These are phyloP conservation scores for Trachelus tabidus DNA, from an alignment of 2,888 invertebrate species.

Conservation along the genomic window DNA sequence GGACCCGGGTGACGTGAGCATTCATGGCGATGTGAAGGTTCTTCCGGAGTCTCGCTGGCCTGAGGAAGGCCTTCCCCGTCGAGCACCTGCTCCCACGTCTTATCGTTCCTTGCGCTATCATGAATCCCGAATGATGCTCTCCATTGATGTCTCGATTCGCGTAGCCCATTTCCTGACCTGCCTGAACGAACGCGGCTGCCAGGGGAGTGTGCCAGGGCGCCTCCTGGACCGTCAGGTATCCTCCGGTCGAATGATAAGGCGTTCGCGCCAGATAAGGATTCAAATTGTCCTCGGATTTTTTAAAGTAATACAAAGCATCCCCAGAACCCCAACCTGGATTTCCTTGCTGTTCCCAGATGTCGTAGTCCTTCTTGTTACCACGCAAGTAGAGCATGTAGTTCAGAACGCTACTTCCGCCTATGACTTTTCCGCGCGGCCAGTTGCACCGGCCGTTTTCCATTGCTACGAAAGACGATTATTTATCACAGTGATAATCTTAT, in stretches of 20 bases:
- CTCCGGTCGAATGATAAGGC: constrained; percentile 83
- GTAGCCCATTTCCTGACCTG: constrained; percentile 86
- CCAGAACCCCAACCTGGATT: constrained; percentile 90
- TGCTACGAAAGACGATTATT: constrained; percentile 68
- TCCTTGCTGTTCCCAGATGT: constrained; percentile 87
- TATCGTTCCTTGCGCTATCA: constrained; percentile 87
- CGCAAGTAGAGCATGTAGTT: constrained; percentile 93
- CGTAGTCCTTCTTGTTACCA: constrained; percentile 91
- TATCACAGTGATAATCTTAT: neutral
- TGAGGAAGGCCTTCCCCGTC: constrained; percentile 87
- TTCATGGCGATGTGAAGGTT: constrained; percentile 89
- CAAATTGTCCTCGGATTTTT: constrained; percentile 91
- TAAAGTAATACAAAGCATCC: constrained; percentile 85
- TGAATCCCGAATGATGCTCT: constrained; percentile 86
- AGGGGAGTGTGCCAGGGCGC: constrained; percentile 89
- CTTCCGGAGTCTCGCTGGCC: constrained; percentile 81
- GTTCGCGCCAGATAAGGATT: constrained; percentile 86
- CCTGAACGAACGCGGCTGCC: constrained; percentile 84
- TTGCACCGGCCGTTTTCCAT: constrained; percentile 88
- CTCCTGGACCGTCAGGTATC: constrained; percentile 86
- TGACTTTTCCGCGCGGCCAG: constrained; percentile 92
- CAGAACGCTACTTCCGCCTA: constrained; percentile 89
- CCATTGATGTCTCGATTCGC: constrained; percentile 89
- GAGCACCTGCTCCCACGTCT: constrained; percentile 87
- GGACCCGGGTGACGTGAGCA: constrained; percentile 75